A percentile compares a stretch with the other conserved stretches of the same genome.
Evolutionary conservation across 2,113 vertebrate species (phyloP).

Genomic region (Garra rufa): DNA sequence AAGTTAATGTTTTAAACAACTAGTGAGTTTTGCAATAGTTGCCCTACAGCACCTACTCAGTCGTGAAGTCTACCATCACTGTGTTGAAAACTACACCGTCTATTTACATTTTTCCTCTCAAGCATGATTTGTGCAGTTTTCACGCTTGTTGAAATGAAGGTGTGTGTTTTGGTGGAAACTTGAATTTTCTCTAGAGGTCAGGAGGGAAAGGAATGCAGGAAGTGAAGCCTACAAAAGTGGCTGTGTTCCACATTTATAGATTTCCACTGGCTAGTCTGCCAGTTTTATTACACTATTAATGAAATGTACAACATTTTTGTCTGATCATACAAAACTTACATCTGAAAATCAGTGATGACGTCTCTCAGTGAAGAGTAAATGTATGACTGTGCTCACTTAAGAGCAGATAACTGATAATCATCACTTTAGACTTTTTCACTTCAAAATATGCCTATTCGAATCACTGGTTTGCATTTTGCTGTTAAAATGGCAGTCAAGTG

Average conservation of each 20-base stretch:
- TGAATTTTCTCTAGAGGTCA: background rate
- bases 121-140: background rate
- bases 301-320: background rate
- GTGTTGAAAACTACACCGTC: background rate
- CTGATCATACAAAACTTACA: background rate
- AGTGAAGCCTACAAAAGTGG: constrained; percentile 9
- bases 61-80: background rate
- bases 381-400: background rate
- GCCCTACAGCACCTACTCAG: background rate
- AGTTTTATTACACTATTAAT: too few species aligned
- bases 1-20: background rate
- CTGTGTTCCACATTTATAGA: constrained; percentile 18
- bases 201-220: constrained; percentile 15
- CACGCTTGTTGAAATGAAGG: background rate
- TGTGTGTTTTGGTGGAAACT: background rate
- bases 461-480: background rate
- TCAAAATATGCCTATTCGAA: background rate
- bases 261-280: background rate
- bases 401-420: background rate
- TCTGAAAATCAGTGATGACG: background rate
- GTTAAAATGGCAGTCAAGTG: constrained; percentile 43
- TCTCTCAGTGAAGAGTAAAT: background rate
- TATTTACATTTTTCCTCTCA: background rate
- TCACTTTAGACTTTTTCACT: background rate
- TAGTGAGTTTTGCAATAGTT: background rate